A percentile compares a stretch with the other conserved stretches of the same genome.
phyloP scores from a whole-genome alignment of 2,113 vertebrate genomes.

The Pan troglodytes region DNA sequence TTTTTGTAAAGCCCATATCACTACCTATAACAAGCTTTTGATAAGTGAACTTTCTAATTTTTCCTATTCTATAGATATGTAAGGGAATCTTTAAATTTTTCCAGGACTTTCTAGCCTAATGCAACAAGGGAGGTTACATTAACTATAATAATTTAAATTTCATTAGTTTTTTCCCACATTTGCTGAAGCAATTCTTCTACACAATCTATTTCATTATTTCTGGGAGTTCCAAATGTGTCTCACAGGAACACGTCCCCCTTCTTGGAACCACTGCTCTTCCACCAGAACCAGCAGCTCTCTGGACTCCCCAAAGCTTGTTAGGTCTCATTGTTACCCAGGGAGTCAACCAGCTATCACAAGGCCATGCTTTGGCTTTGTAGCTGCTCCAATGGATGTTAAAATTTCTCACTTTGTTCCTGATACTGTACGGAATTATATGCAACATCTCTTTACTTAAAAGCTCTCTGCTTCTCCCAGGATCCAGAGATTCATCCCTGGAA shows the following conservation, averaged over 20 bases:
- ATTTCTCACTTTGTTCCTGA: background rate
- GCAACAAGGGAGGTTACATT: background rate
- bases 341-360: background rate
- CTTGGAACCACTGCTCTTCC: too few relatives aligned
- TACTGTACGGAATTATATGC: background rate
- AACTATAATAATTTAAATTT: background rate
- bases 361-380: background rate
- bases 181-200: background rate
- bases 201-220: background rate
- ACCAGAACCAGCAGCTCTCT: background rate
- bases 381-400: background rate
- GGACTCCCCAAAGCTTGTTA: background rate
- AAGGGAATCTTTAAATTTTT: background rate
- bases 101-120: background rate
- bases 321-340: background rate
- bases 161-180: background rate
- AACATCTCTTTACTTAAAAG: background rate
- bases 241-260: background rate
- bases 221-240: background rate
- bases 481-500: background rate
- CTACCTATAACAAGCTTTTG: background rate
- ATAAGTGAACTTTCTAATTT: background rate
- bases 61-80: background rate
- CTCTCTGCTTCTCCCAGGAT: background rate
- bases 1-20: background rate